phyloP scores from a whole-genome alignment of 2,113 vertebrate species.

The Ornithorhynchus anatinus region DNA sequence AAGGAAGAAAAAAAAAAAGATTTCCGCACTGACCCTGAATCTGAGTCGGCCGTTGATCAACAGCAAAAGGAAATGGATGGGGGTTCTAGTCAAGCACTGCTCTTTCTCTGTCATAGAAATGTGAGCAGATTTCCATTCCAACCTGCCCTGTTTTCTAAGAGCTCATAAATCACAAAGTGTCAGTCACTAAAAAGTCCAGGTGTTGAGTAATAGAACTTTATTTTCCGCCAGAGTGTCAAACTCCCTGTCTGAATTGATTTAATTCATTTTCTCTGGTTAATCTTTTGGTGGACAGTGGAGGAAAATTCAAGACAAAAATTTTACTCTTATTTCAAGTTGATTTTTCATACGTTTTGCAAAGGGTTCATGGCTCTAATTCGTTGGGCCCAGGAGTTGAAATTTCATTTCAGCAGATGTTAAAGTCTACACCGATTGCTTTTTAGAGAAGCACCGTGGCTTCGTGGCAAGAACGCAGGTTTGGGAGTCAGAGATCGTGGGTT shows the following conservation, averaged over 20 bases:
- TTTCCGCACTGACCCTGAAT: too few species aligned
- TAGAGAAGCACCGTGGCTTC: too few species aligned
- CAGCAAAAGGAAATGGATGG: too few species aligned
- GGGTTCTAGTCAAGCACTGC: too few species aligned
- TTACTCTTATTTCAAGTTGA: conserved; percentile 22
- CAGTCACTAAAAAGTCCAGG: conserved; percentile 48
- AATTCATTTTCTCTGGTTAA: conserved; percentile 46
- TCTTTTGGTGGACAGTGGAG: conserved; percentile 53
- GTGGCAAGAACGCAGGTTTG: too few species aligned
- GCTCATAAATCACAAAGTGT: conserved; percentile 6
- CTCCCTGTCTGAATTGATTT: conserved; percentile 48
- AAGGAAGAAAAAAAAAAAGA: too few species aligned
- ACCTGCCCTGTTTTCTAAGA: neutral
- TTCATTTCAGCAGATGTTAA: conserved; percentile 24
- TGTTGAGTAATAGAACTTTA: conserved; percentile 45
- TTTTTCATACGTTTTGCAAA: conserved; percentile 16
- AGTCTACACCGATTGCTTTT: conserved; percentile 8
- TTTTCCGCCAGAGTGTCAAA: conserved; percentile 45
- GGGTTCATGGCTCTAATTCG: conserved; percentile 37
- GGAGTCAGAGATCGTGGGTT: too few species aligned
- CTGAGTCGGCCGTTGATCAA: too few species aligned
- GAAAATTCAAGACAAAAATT: conserved; percentile 42
- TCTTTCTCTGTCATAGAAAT: too few species aligned
- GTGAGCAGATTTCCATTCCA: too few species aligned
- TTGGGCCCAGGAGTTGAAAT: conserved; percentile 23